phyloP scores from a whole-genome alignment of 2,113 vertebrate species.

The Amia ocellicauda region DNA sequence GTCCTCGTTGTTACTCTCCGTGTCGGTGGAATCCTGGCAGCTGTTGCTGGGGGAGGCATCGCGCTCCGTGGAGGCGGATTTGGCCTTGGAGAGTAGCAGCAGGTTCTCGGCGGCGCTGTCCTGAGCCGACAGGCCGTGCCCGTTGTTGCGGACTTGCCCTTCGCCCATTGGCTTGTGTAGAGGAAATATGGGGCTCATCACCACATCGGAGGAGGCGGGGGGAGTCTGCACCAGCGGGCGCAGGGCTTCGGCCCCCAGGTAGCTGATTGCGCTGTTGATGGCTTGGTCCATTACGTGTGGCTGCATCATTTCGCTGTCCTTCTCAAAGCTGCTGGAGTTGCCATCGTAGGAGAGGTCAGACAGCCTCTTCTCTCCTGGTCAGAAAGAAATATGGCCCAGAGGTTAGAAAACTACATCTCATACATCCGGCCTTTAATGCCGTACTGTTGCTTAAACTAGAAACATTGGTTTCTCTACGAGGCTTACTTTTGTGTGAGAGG shows the following conservation, averaged over 20 bases:
- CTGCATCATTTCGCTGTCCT: slow-evolving; percentile 86
- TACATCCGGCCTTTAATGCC: no score
- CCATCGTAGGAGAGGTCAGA: slow-evolving; percentile 82
- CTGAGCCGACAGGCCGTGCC: slow-evolving; percentile 68
- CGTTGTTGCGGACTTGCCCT: slow-evolving; percentile 51
- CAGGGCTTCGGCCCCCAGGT: slow-evolving; percentile 91
- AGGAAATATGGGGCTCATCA: slow-evolving; percentile 77
- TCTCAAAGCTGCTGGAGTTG: slow-evolving; percentile 63
- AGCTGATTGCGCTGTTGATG: slow-evolving; percentile 97
- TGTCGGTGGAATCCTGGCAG: slow-evolving; percentile 95
- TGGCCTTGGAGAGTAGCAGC: slow-evolving; percentile 91
- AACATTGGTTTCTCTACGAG: no score
- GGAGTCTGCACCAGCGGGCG: slow-evolving; percentile 93
- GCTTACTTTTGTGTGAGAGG: no score
- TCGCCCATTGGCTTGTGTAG: slow-evolving; percentile 77
- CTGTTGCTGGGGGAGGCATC: slow-evolving; percentile 93
- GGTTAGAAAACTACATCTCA: background rate
- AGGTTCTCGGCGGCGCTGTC: slow-evolving; percentile 91
- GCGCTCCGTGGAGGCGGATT: slow-evolving; percentile 84
- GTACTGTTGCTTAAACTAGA: no score
- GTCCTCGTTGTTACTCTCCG: slow-evolving; percentile 93
- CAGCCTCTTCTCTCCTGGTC: slow-evolving; percentile 86
- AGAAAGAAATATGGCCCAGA: slow-evolving; percentile 31
- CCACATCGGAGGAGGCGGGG: slow-evolving; percentile 74
- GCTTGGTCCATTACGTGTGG: slow-evolving; percentile 96